Percentiles rank a stretch among this genome's conserved stretches.
phyloP scores from a whole-genome alignment of 2,113 vertebrate genomes.

The Marmota flaviventris region DNA sequence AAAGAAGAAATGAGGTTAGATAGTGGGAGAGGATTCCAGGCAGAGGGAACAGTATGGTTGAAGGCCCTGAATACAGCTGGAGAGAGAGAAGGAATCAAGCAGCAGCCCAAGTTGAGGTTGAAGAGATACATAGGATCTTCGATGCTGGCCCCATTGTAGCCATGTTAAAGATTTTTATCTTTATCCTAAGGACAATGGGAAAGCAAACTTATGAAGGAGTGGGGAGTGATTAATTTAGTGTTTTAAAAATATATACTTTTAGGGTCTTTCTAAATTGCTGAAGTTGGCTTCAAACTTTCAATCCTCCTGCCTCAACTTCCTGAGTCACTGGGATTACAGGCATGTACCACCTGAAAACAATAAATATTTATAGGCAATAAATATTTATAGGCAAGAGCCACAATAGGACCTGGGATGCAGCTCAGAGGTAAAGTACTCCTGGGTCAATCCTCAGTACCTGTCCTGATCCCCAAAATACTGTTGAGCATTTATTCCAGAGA shows the following conservation, averaged over 20 bases:
- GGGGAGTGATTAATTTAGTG: background rate
- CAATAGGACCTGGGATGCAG: no score
- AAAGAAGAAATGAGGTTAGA: background rate
- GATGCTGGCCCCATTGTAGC: background rate
- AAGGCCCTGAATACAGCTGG: background rate
- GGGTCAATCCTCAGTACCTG: no score
- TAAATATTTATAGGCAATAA: no score
- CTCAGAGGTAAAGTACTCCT: no score
- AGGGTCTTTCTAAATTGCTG: no score
- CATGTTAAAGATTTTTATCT: background rate
- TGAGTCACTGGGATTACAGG: no score
- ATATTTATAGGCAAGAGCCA: no score
- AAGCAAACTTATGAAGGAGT: background rate
- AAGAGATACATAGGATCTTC: background rate
- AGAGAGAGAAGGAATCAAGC: background rate
- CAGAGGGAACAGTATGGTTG: background rate
- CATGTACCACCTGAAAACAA: no score
- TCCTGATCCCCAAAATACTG: no score
- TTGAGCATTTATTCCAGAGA: conserved; percentile 25
- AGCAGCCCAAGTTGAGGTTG: background rate
- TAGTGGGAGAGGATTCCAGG: background rate
- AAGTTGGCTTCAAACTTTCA: no score
- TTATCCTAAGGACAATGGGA: background rate
- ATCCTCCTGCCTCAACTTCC: no score
- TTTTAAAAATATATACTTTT: conserved; percentile 34